phyloP scores from a whole-genome alignment of 2,888 invertebrate genomes.

The Drosophila anomalata region DNA sequence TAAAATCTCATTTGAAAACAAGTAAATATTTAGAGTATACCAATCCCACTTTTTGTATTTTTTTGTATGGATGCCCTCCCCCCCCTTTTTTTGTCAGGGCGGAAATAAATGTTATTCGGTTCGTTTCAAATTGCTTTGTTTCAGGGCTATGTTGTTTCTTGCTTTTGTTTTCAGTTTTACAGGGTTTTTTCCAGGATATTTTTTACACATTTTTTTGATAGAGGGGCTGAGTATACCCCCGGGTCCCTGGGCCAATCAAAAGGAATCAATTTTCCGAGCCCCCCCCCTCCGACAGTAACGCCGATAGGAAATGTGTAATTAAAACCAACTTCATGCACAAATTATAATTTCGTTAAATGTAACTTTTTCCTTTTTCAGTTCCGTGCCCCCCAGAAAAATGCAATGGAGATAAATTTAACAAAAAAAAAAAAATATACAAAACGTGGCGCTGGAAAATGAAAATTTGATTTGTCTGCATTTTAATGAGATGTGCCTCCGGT shows the following conservation, averaged over 20 bases:
- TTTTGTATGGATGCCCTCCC: too few relatives aligned
- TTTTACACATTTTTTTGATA: background rate
- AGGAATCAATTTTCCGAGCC: conserved; percentile 57
- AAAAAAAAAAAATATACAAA: conserved; percentile 10
- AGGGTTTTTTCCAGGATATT: background rate
- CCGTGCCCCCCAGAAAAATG: background rate
- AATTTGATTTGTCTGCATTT: conserved; percentile 56
- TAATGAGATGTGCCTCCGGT: conserved; percentile 42
- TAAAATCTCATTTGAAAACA: background rate
- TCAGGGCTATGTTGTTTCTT: background rate
- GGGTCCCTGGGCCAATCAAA: conserved; percentile 60
- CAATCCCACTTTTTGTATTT: background rate
- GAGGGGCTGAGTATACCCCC: conserved; percentile 22
- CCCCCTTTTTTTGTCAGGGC: background rate
- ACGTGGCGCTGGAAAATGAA: conserved; percentile 32
- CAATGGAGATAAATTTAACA: background rate
- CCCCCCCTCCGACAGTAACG: conserved; percentile 16
- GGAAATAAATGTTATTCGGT: conserved; percentile 25
- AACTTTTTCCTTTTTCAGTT: conserved; percentile 20
- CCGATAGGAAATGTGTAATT: conserved; percentile 59
- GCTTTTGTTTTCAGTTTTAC: background rate
- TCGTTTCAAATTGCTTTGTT: background rate
- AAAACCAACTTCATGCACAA: conserved; percentile 48
- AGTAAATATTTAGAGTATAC: background rate
- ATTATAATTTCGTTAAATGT: conserved; percentile 46